Base-by-base conservation (phyloP, 2,888 invertebrate species). In the Pogonocherus hispidulus region DNA sequence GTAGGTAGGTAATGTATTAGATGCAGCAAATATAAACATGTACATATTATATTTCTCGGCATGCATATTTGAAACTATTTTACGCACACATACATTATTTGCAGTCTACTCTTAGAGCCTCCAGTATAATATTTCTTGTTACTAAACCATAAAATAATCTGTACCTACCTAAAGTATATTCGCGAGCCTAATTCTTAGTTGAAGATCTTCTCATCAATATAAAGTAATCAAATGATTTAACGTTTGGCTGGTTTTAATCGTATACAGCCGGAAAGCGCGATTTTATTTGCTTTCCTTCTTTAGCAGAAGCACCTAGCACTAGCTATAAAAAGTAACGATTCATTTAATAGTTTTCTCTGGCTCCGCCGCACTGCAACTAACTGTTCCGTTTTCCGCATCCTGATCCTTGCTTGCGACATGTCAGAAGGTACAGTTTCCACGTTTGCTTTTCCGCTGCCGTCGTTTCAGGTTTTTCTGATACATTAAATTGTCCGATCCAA, bases 271-370 rank as follows among this genome's bases (percentile, higher is more conserved):
- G 49, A 51, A 49, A 49, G 19, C 19, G 16, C 18, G 32, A 32
- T 52, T 52, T 52, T 51, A 51, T 51, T 51, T 51, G 23, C 14
- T 32, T 32, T 52, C 16, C 32, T 52, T 19, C 52, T 52, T 16
- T 27, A 32, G 52, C 8, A 16, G 14, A 52, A 27, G 19, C 41
- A 32, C 52, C 19, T 51, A 14, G 49, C 23, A 23, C 22, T 6
- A 27, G 32, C 52, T 18, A 52, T 52, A 52, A 52, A 52, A 52
- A 52, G 18, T 18, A 52, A 52, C 52, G 52, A 52, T 32, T 52
- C 52, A 52, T 52, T 27, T 52, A 52, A 52, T 52, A 52, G 52
- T 52, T 49, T 22, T 49, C 49, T 9, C 49, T 27, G 27, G 27
- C 3, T 41, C 41, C 41, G n/a, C 16, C 22, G 23, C 27, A 16